phyloP scores from a whole-genome alignment of 2,797 vertebrate species.

The Oceanodroma leucorhoa region DNA sequence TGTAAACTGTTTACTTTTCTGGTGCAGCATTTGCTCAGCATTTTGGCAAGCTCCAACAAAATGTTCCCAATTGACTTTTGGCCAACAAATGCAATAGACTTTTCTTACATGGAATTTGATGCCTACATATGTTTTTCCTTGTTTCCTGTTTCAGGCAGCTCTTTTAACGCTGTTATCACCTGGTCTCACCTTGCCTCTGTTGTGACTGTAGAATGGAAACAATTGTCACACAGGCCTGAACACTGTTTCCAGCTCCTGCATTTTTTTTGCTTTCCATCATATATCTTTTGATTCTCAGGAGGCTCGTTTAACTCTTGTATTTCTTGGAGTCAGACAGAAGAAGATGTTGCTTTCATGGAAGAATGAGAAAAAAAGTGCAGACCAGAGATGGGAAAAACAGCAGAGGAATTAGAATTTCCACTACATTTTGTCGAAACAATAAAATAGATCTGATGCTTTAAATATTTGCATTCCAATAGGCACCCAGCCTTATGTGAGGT shows the following conservation, averaged over 20 bases:
- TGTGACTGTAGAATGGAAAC: neutral
- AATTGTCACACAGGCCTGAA: neutral
- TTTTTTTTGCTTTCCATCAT: neutral
- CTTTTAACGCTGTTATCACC: neutral
- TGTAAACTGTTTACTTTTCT: constrained; percentile 53
- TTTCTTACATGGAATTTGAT: constrained; percentile 5
- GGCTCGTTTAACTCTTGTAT: neutral
- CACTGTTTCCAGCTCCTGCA: neutral
- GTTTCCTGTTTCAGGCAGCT: neutral
- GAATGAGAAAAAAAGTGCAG: neutral
- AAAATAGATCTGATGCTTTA: neutral
- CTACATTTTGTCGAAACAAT: neutral
- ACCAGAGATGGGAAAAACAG: neutral
- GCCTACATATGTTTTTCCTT: neutral
- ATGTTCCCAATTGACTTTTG: neutral
- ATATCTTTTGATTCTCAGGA: neutral
- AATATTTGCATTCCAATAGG: neutral
- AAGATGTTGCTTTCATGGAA: neutral
- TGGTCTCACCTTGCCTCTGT: neutral
- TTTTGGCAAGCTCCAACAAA: constrained; percentile 25
- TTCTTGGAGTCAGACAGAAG: neutral
- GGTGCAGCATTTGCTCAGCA: neutral
- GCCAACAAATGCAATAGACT: neutral
- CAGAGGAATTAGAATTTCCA: neutral
- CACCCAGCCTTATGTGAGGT: neutral